Percentiles rank a stretch among this genome's conserved stretches.
These are phyloP conservation scores for Pollicipes pollicipes DNA, from an alignment of 1,140 invertebrate genomes.

Conservation along the genomic window DNA sequence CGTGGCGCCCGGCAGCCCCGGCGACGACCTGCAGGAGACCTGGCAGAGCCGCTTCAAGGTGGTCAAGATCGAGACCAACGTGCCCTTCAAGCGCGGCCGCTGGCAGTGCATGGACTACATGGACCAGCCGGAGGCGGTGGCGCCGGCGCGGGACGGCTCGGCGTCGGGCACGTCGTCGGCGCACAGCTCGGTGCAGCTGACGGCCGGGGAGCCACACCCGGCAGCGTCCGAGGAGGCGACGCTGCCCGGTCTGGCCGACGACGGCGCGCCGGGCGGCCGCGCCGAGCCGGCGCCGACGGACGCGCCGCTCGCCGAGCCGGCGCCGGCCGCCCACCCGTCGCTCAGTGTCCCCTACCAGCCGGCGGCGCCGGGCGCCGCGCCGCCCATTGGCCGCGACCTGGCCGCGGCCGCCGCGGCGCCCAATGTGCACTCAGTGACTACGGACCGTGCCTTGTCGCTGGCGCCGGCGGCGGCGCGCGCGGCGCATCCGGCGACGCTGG, in stretches of 20 bases:
- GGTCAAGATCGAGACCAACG: conserved; percentile 86
- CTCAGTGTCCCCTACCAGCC: neutral
- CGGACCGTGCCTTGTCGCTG: neutral
- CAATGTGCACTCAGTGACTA: neutral
- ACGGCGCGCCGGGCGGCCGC: too few relatives aligned
- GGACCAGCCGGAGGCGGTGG: conserved; percentile 34
- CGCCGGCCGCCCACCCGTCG: neutral
- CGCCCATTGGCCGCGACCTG: neutral
- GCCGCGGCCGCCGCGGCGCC: too few relatives aligned
- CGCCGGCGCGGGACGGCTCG: conserved; percentile 9
- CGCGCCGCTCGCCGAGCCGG: too few relatives aligned
- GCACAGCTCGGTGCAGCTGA: too few relatives aligned
- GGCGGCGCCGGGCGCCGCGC: too few relatives aligned
- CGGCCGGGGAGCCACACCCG: too few relatives aligned
- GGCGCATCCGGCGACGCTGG: neutral
- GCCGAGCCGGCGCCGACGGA: too few relatives aligned
- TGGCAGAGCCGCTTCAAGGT: conserved; percentile 60
- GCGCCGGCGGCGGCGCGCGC: too few relatives aligned
- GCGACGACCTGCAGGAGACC: neutral
- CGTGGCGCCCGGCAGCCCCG: too few relatives aligned
- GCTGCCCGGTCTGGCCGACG: neutral
- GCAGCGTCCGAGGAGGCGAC: too few relatives aligned
- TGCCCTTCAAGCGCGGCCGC: conserved; percentile 78
- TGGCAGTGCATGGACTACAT: conserved; percentile 93
- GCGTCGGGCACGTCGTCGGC: conserved; percentile 1